A percentile compares a stretch with the other conserved stretches of the same genome.
These are phyloP conservation scores for Hydraecia micacea DNA, from an alignment of 2,888 invertebrate species.

Conservation along the genomic window DNA sequence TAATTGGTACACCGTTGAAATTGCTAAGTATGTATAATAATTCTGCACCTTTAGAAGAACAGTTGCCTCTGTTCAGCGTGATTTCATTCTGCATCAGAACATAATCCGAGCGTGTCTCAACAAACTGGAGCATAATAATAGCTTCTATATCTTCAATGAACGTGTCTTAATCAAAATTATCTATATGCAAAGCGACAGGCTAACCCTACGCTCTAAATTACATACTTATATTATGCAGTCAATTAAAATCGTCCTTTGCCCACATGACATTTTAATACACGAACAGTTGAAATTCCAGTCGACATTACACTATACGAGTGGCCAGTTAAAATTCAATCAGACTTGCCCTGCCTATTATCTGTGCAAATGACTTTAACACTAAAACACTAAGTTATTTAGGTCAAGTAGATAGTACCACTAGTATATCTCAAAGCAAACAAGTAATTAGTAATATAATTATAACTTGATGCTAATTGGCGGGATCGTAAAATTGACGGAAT, in stretches of 20 bases:
- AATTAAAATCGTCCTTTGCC: slow-evolving; percentile 44
- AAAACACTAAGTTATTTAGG: slow-evolving; percentile 66
- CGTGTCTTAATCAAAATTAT: not conserved
- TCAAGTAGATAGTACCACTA: slow-evolving; percentile 67
- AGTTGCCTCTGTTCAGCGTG: no score
- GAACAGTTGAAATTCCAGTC: slow-evolving; percentile 38
- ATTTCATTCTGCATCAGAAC: not conserved
- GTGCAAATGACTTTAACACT: slow-evolving; percentile 62
- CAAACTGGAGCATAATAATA: not conserved
- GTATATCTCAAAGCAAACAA: slow-evolving; percentile 71
- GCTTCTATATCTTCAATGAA: not conserved
- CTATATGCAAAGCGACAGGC: not conserved
- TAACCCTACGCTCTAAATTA: not conserved
- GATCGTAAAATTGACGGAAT: slow-evolving; percentile 64
- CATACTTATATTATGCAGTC: slow-evolving; percentile 8
- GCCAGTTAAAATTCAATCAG: slow-evolving; percentile 55
- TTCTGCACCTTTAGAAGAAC: no score
- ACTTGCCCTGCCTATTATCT: slow-evolving; percentile 59
- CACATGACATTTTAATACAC: slow-evolving; percentile 46
- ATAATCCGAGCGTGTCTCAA: not conserved
- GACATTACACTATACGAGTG: slow-evolving; percentile 25
- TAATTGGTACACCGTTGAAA: not conserved
- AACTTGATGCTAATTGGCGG: slow-evolving; percentile 73
- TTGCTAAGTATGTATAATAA: not conserved
- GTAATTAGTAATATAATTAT: slow-evolving; percentile 76